Conservation (phyloP, 2,888 invertebrate species). For the Zaprionus lineosus region DNA sequence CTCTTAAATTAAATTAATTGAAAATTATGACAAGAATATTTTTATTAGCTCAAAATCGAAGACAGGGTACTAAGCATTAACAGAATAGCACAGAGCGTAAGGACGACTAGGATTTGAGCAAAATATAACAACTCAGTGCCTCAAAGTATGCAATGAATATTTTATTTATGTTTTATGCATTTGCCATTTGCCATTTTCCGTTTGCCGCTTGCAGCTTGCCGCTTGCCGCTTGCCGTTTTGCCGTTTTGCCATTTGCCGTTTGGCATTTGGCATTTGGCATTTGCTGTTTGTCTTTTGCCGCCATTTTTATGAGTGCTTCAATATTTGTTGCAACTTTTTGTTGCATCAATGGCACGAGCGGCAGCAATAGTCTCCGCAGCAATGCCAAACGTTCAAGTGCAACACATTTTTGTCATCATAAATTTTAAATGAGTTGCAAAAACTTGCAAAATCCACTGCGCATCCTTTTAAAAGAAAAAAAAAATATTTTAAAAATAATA, state of each 20-base stretch:
- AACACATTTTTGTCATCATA: conserved; percentile 64
- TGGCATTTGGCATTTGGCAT: conserved; percentile 6
- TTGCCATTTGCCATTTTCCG: conserved; percentile 42
- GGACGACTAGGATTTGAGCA: no score
- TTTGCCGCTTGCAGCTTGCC: neutral
- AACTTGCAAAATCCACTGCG: conserved; percentile 18
- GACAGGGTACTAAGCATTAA: no score
- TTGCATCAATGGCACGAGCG: conserved; percentile 35
- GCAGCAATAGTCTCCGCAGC: neutral
- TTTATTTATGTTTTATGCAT: conserved; percentile 65
- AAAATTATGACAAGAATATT: no score
- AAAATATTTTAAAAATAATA: neutral
- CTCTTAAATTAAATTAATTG: no score
- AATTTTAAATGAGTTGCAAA: conserved; percentile 68
- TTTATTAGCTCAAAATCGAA: no score
- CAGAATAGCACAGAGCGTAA: no score
- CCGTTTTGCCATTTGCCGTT: conserved; percentile 16
- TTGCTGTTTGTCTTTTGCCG: conserved; percentile 32
- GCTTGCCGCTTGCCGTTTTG: conserved; percentile 3
- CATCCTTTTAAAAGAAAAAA: neutral
- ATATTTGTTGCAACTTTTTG: conserved; percentile 43
- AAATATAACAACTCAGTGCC: conserved; percentile 45
- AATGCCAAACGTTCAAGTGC: conserved; percentile 28
- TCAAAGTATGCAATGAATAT: conserved; percentile 73
- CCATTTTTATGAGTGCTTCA: conserved; percentile 37